phyloP scores from a whole-genome alignment of 2,113 vertebrate species.

The Colinus virginianus region DNA sequence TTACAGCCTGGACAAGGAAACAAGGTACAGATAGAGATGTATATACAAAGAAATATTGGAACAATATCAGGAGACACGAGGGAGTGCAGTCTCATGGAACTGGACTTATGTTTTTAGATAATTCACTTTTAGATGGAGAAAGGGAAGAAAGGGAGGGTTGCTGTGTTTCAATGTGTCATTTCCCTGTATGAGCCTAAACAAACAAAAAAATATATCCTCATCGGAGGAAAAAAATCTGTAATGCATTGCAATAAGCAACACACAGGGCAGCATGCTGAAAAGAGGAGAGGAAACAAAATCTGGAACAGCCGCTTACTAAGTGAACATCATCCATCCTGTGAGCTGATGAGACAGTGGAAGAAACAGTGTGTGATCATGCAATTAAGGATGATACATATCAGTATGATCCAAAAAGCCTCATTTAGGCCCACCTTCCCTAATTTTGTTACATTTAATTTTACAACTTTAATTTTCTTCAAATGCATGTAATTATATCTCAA shows the following conservation, averaged over 20 bases:
- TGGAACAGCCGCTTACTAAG: background rate
- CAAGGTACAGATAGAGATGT: background rate
- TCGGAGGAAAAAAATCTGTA: background rate
- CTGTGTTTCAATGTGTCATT: background rate
- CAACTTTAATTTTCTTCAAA: background rate
- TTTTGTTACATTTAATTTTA: background rate
- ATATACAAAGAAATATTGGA: background rate
- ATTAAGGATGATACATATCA: background rate
- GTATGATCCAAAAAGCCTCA: background rate
- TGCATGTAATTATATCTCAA: background rate
- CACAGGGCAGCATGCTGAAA: background rate
- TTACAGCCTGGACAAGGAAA: background rate
- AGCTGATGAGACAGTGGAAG: background rate
- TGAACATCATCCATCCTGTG: background rate
- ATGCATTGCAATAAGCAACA: background rate
- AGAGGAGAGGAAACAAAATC: background rate
- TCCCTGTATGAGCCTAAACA: background rate
- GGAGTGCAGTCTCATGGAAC: background rate
- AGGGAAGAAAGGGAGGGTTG: background rate
- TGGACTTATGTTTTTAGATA: background rate
- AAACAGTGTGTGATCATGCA: background rate
- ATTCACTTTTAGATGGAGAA: background rate
- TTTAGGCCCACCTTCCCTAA: background rate
- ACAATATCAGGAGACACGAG: background rate
- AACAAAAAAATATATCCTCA: background rate